phyloP scores from a whole-genome alignment of 2,797 vertebrate genomes.

The Takifugu rubripes region DNA sequence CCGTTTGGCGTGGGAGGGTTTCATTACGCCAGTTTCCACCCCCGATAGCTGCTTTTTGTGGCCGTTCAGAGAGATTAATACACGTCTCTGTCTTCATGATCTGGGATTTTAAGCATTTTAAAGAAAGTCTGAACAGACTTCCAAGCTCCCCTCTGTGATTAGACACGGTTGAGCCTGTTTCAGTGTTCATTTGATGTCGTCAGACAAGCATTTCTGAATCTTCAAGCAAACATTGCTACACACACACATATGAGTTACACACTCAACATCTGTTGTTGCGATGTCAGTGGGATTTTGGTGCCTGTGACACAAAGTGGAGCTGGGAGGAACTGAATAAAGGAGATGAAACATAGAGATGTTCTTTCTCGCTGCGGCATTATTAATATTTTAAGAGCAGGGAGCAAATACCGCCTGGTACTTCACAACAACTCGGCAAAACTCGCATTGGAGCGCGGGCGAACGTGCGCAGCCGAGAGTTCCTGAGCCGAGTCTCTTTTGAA shows the following conservation, averaged over 20 bases:
- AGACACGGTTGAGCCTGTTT: too few relatives aligned
- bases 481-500: constrained; percentile 56
- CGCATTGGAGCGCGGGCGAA: constrained; percentile 13
- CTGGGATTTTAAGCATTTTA: too few relatives aligned
- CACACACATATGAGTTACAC: not conserved
- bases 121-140: too few relatives aligned
- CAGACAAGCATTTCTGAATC: too few relatives aligned
- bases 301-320: constrained; percentile 22
- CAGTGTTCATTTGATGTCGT: too few relatives aligned
- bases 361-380: constrained; percentile 34
- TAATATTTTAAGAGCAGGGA: constrained; percentile 48
- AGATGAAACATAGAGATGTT: constrained; percentile 34
- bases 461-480: constrained; percentile 63
- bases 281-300: constrained; percentile 7
- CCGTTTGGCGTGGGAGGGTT: too few relatives aligned
- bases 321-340: constrained; percentile 17
- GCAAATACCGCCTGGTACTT: constrained; percentile 9
- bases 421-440: constrained; percentile 13
- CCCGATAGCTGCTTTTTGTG: too few relatives aligned
- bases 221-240: not conserved
- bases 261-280: too few relatives aligned
- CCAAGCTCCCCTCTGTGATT: too few relatives aligned
- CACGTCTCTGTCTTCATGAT: too few relatives aligned
- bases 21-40: too few relatives aligned
- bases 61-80: too few relatives aligned